Evolutionary conservation across 2,113 vertebrate species (phyloP).

Genomic region (Pygoscelis adeliae): DNA sequence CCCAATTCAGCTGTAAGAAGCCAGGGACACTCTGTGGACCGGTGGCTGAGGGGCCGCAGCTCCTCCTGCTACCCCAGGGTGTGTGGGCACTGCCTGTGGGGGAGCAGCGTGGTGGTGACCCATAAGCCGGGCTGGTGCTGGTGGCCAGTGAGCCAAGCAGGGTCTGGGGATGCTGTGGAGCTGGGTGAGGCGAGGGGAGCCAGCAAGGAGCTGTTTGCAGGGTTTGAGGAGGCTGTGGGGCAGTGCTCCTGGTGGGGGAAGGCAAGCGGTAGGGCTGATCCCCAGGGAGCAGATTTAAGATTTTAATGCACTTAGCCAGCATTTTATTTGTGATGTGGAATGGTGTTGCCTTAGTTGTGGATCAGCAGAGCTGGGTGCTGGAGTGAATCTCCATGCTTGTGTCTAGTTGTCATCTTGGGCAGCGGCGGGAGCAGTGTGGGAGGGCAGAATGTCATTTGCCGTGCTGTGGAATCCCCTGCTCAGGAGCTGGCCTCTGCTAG

Average conservation of each 20-base stretch:
- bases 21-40: neutral
- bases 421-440: neutral
- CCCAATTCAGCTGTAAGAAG: neutral
- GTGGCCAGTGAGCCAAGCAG: neutral
- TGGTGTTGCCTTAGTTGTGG: neutral
- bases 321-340: neutral
- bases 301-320: neutral
- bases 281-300: neutral
- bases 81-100: neutral
- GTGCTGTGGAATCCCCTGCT: neutral
- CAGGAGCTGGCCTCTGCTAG: neutral
- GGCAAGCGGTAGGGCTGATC: neutral
- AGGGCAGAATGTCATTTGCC: neutral
- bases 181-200: fast-evolving
- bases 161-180: neutral
- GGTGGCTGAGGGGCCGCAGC: neutral
- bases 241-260: neutral
- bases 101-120: neutral
- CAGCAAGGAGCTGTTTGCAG: no score
- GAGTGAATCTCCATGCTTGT: neutral
- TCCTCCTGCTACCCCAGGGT: neutral
- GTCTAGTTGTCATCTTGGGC: neutral
- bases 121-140: fast-evolving
- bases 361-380: neutral
- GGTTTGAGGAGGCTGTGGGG: neutral